A percentile compares a stretch with the other conserved stretches of the same genome.
Evolutionary conservation across 2,113 vertebrate genomes (phyloP).

Genomic region (Mirounga angustirostris): DNA sequence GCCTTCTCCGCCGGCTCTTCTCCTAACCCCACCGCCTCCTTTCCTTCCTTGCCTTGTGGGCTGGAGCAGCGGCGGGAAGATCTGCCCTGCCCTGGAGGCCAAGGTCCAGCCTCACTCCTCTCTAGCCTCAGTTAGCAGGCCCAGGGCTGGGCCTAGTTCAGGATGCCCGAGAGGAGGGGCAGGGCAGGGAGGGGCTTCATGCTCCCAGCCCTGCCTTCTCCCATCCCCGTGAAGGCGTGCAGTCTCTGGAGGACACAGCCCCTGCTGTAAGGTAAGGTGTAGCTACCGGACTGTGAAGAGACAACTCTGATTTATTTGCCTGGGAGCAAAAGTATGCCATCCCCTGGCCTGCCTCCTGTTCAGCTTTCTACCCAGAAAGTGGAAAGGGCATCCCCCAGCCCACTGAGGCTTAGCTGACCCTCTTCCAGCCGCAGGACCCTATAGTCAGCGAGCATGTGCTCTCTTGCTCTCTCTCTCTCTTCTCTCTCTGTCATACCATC

Average conservation of each 20-base stretch:
- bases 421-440: not conserved
- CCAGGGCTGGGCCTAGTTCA: rapidly evolving
- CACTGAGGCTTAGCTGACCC: not conserved
- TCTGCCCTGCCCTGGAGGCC: not conserved
- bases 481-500: not conserved
- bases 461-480: not conserved
- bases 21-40: not conserved
- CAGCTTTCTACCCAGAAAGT: not conserved
- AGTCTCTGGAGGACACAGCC: rapidly evolving
- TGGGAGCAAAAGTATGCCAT: not conserved
- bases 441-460: not conserved
- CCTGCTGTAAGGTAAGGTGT: not conserved
- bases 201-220: rapidly evolving
- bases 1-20: not conserved
- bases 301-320: not conserved
- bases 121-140: rapidly evolving
- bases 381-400: not conserved
- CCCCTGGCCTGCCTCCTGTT: not conserved
- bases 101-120: not conserved
- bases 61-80: rapidly evolving
- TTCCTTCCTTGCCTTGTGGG: not conserved
- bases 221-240: rapidly evolving
- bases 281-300: not conserved
- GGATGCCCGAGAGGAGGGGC: rapidly evolving
- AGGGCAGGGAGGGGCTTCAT: too few species aligned